Conservation (phyloP, 2,113 vertebrate genomes). For the Uropsilus gracilis region DNA sequence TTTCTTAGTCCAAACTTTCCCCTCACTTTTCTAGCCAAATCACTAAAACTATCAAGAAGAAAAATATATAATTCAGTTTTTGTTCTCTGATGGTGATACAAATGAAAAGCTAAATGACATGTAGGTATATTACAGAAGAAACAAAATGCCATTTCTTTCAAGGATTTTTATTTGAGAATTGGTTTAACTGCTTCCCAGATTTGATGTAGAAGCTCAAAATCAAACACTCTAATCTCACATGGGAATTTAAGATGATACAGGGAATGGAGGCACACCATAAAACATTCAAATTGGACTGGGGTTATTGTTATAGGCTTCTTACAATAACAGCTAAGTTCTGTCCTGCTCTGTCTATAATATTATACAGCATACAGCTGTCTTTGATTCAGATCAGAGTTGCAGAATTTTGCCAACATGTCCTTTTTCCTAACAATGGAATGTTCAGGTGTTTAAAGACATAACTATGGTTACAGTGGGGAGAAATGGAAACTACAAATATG, state of each 20-base stretch:
- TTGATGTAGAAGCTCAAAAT: constrained; percentile 33
- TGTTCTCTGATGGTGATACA: not conserved
- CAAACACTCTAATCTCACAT: constrained; percentile 28
- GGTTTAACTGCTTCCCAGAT: not conserved
- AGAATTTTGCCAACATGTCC: not conserved
- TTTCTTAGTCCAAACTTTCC: not conserved
- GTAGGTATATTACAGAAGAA: not conserved
- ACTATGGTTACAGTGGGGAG: not conserved
- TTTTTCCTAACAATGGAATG: not conserved
- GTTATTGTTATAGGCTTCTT: constrained; percentile 36
- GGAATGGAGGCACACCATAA: not conserved
- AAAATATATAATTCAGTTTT: not conserved
- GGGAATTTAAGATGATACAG: not conserved
- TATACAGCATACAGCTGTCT: constrained; percentile 32
- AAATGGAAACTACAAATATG: constrained; percentile 21
- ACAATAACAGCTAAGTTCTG: not conserved
- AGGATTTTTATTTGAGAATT: constrained; percentile 18
- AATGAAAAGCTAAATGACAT: constrained; percentile 19
- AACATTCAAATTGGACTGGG: not conserved
- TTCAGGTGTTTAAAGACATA: not conserved
- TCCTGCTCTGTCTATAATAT: not conserved
- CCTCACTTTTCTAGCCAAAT: not conserved
- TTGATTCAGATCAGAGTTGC: not conserved
- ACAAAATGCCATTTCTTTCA: not conserved
- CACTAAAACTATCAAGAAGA: constrained; percentile 26